Evolutionary conservation across 2,113 vertebrate genomes (phyloP).

Genomic region (Leuciscus idus): DNA sequence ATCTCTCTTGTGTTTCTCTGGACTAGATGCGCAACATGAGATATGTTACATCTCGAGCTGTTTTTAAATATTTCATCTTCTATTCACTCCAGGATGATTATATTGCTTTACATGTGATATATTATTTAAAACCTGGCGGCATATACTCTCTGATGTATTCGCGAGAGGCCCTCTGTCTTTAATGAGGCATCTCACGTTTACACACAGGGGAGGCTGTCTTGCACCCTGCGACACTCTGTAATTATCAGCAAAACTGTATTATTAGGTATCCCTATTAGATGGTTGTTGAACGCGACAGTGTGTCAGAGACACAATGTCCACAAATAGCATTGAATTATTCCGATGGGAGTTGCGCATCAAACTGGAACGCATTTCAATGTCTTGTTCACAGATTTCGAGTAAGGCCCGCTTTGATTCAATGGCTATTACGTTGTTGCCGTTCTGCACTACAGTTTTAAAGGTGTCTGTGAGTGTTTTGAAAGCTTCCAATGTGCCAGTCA

Average conservation of each 20-base stretch:
- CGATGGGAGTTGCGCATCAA: neutral
- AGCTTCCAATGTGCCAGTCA: conserved; percentile 15
- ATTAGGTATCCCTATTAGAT: conserved; percentile 43
- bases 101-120: conserved; percentile 40
- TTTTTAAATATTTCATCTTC: conserved; percentile 26
- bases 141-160: conserved; percentile 17
- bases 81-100: conserved; percentile 37
- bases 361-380: neutral
- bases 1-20: neutral
- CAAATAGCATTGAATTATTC: neutral
- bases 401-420: neutral
- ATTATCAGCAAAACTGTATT: conserved; percentile 47
- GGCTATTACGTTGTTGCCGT: neutral
- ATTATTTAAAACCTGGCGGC: conserved; percentile 39
- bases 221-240: conserved; percentile 16
- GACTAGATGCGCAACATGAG: neutral
- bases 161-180: neutral
- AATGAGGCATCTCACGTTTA: conserved; percentile 34
- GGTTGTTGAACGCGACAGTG: neutral
- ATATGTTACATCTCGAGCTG: neutral
- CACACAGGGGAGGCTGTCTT: conserved; percentile 20
- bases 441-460: neutral
- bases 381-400: neutral
- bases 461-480: neutral
- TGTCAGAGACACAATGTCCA: neutral